Base-by-base conservation (phyloP, 2,113 vertebrate species). In the Eubucco bourcierii region DNA sequence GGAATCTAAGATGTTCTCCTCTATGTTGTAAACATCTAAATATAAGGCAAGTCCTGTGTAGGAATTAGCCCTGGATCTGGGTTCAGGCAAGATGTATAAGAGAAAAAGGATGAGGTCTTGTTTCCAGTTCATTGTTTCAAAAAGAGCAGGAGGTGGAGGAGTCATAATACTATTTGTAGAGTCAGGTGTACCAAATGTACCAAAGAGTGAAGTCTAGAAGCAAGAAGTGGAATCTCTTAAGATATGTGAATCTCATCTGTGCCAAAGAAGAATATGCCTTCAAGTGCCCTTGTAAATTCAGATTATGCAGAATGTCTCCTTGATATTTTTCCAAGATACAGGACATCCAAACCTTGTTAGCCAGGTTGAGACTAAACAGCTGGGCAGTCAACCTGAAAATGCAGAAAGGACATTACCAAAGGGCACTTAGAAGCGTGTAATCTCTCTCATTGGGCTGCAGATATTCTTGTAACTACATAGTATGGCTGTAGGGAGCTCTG, bases 31-130 rank as follows among this genome's bases (percentile, higher is more conserved):
- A 89, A 63, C 9, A 33, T 39, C 13, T 83, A 73, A 95, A 65
- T 4, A 13, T 24, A 55, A 71, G n/a, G 74, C 12, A 4, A 84
- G 33, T 24, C 0, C 0, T 24, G 15, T 55, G 24, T 15, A 55
- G 13, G 23, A 47, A 21, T 76, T 44, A 65, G 11, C 28, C 9
- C 10, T 23, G 6, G 3, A 7, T 4, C 55, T 39, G 63, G 15
- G 8, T 25, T 81, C 39, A 82, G 39, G n/a, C 3, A 61, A 61
- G 10, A 34, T 5, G 3, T 15, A 11, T 31, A 16, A 72, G 8
- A 71, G 13, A 58, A 50, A 56, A 84, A 46, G 33, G 10, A 4
- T 60, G 19, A 13, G 2, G 2, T 56, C 33, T 72, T 72, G 1
- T 21, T 79, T 78, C 8, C 63, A 61, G 31, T 52, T 25, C 10